A percentile compares a stretch with the other conserved stretches of the same genome.
These are phyloP conservation scores for Herminia tarsipennalis DNA, from an alignment of 2,888 invertebrate genomes.

Conservation along the genomic window DNA sequence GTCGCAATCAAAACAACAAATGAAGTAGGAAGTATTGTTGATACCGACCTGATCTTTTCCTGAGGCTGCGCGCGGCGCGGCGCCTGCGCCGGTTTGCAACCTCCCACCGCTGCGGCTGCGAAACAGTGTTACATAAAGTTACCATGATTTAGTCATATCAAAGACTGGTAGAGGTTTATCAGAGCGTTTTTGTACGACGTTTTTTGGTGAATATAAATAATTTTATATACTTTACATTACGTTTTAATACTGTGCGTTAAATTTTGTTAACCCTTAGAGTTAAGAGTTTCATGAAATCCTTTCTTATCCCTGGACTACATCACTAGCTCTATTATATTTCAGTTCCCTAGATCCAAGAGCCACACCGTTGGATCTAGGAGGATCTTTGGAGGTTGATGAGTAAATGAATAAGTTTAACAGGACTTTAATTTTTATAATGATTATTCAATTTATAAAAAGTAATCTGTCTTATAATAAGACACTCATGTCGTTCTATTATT, in stretches of 20 bases:
- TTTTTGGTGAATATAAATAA: not conserved
- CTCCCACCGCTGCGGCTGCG: conserved; percentile 79
- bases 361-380: too few relatives aligned
- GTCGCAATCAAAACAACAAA: conserved; percentile 59
- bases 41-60: conserved; percentile 77
- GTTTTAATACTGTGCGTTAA: not conserved
- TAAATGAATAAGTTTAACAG: too few relatives aligned
- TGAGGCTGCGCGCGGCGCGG: conserved; percentile 67
- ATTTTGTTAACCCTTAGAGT: too few relatives aligned
- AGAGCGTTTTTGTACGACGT: not conserved
- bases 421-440: too few relatives aligned
- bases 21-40: conserved; percentile 67
- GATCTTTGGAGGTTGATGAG: too few relatives aligned
- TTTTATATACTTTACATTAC: conserved; percentile 5
- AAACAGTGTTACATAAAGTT: conserved; percentile 73
- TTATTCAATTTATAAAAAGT: too few relatives aligned
- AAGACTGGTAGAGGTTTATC: conserved; percentile 19
- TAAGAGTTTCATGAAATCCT: too few relatives aligned
- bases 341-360: too few relatives aligned
- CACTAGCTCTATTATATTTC: too few relatives aligned
- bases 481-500: too few relatives aligned
- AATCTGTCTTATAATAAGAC: too few relatives aligned
- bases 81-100: conserved; percentile 71
- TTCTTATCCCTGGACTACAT: too few relatives aligned
- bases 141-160: conserved; percentile 50